A percentile compares a stretch with the other conserved stretches of the same genome.
Conservation (phyloP, 2,888 invertebrate species). For the Synergus umbraculus region DNA sequence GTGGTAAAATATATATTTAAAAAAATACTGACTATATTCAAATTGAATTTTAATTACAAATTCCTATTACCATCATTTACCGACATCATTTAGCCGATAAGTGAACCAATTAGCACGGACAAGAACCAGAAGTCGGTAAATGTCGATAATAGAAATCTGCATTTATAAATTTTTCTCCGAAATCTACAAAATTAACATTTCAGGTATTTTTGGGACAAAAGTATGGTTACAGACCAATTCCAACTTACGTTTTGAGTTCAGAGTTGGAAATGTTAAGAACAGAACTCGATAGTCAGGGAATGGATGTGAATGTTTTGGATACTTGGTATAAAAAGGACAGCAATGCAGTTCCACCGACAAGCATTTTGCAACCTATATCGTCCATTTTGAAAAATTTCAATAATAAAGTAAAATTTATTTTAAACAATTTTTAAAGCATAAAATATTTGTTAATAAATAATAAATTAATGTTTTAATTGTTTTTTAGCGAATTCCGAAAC, state of each 20-base stretch:
- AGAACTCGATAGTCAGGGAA: slow-evolving; percentile 89
- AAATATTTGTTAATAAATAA: neutral
- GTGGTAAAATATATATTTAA: slow-evolving; percentile 81
- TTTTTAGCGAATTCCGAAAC: slow-evolving; percentile 90
- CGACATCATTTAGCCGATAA: neutral
- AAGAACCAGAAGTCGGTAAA: neutral
- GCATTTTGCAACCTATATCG: slow-evolving; percentile 97
- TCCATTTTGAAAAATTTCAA: slow-evolving; percentile 98
- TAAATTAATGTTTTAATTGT: slow-evolving; percentile 37
- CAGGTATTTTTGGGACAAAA: slow-evolving; percentile 97
- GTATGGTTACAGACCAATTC: slow-evolving; percentile 98
- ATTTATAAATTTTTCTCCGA: slow-evolving; percentile 48
- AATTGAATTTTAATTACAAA: neutral
- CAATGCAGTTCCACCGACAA: slow-evolving; percentile 96
- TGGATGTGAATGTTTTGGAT: slow-evolving; percentile 90
- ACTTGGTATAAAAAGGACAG: slow-evolving; percentile 98
- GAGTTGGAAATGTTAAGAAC: slow-evolving; percentile 93
- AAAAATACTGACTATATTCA: slow-evolving; percentile 13
- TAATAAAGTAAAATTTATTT: slow-evolving; percentile 86
- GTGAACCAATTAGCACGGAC: neutral
- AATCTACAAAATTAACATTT: slow-evolving; percentile 24
- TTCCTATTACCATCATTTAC: neutral
- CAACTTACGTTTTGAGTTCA: slow-evolving; percentile 94
- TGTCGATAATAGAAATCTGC: neutral
- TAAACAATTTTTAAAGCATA: neutral